Conservation (phyloP, 2,797 vertebrate genomes). For the Helostoma temminkii region DNA sequence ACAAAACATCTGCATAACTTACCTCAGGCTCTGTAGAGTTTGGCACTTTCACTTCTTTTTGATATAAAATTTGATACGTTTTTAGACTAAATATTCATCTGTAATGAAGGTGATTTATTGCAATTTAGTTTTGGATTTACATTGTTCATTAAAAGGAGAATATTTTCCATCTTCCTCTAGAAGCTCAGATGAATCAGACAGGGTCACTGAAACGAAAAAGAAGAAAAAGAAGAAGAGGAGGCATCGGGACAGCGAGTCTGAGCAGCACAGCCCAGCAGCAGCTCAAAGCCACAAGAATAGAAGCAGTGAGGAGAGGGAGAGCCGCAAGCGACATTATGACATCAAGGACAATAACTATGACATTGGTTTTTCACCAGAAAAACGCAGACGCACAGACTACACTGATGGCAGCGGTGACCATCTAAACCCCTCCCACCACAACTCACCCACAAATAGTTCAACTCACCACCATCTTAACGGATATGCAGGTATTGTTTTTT, state of each 20-base stretch:
- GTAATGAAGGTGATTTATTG: too few species aligned
- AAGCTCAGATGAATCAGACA: constrained; percentile 84
- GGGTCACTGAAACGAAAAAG: constrained; percentile 83
- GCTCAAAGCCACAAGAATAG: constrained; percentile 43
- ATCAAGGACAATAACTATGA: constrained; percentile 58
- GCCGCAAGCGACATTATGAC: constrained; percentile 62
- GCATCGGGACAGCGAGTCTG: constrained; percentile 78
- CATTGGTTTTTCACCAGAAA: constrained; percentile 43
- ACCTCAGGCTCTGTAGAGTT: too few species aligned
- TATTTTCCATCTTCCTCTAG: constrained; percentile 62
- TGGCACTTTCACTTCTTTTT: not conserved
- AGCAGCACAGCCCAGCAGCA: constrained; percentile 43
- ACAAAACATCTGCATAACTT: too few species aligned
- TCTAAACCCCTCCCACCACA: constrained; percentile 19
- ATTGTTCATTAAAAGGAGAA: not conserved
- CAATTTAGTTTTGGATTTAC: not conserved
- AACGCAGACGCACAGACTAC: constrained; percentile 47
- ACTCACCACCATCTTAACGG: constrained; percentile 68
- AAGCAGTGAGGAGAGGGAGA: constrained; percentile 68
- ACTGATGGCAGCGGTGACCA: not conserved
- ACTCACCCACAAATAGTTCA: constrained; percentile 42
- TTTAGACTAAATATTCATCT: too few species aligned
- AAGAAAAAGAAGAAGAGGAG: constrained; percentile 89
- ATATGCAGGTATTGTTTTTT: constrained; percentile 65
- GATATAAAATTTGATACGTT: constrained; percentile 4